These are phyloP conservation scores for Planococcus citri DNA, from an alignment of 1,140 invertebrate genomes.

Conservation along the genomic window DNA sequence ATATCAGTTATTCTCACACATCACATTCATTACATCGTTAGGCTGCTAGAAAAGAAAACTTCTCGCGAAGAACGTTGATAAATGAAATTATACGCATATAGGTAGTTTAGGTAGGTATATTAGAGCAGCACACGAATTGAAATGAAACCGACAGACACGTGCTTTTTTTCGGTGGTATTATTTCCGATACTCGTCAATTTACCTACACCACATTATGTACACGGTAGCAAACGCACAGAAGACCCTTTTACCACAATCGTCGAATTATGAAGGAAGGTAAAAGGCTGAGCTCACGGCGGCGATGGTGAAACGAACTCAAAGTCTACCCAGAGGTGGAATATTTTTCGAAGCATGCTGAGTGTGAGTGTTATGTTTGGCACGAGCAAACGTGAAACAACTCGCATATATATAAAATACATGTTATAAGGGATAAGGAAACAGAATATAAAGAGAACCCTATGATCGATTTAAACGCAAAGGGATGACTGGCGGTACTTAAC, in stretches of 20 bases:
- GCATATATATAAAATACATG: conserved; percentile 13
- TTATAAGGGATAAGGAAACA: conserved; percentile 11
- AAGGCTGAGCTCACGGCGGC: background rate
- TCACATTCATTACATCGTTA: too few relatives aligned
- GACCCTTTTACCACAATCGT: background rate
- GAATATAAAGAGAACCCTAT: conserved; percentile 14
- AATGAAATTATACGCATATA: too few relatives aligned
- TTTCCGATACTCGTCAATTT: background rate
- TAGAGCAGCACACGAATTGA: too few relatives aligned
- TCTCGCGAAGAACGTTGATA: too few relatives aligned
- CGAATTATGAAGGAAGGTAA: background rate
- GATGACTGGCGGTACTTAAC: conserved; percentile 1
- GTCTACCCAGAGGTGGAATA: too few relatives aligned
- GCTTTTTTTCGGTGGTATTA: background rate
- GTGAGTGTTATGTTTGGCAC: conserved; percentile 6
- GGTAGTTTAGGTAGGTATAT: too few relatives aligned
- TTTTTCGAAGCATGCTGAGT: too few relatives aligned
- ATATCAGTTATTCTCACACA: too few relatives aligned
- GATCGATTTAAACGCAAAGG: conserved; percentile 16
- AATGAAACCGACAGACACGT: too few relatives aligned
- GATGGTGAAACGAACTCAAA: too few relatives aligned
- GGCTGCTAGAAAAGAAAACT: too few relatives aligned
- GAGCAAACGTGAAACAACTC: conserved; percentile 1
- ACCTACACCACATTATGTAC: too few relatives aligned
- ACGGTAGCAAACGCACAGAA: background rate